These are phyloP conservation scores for Archips xylosteana DNA, from an alignment of 2,888 invertebrate genomes.

Conservation along the genomic window DNA sequence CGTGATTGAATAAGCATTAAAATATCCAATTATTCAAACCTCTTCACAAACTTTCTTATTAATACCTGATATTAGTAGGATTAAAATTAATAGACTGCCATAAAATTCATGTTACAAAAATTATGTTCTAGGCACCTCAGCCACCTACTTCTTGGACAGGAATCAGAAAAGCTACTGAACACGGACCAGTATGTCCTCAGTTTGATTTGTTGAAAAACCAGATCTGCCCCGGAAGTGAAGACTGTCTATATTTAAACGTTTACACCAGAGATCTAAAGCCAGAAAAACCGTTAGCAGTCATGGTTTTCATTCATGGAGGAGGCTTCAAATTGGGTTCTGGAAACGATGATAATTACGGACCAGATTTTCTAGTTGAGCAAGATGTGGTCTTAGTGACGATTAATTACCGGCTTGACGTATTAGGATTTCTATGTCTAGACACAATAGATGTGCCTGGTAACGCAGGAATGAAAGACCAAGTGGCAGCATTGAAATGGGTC, in stretches of 20 bases:
- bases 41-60: too few species aligned
- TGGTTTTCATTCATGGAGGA: constrained; percentile 69
- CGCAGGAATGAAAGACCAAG: constrained; percentile 79
- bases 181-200: constrained; percentile 41
- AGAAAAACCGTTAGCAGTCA: constrained; percentile 54
- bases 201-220: constrained; percentile 25
- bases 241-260: constrained; percentile 66
- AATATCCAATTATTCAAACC: too few species aligned
- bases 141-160: constrained; percentile 42
- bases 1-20: too few species aligned
- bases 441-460: constrained; percentile 86
- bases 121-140: constrained; percentile 33
- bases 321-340: constrained; percentile 62
- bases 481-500: constrained; percentile 61
- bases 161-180: constrained; percentile 37
- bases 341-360: constrained; percentile 79
- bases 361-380: constrained; percentile 82
- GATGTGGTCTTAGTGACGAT: constrained; percentile 83
- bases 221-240: constrained; percentile 50
- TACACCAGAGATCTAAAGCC: constrained; percentile 56
- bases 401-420: constrained; percentile 81
- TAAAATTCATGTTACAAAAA: background rate
- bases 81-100: too few species aligned
- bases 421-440: constrained; percentile 84
- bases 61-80: too few species aligned